Conservation (phyloP, 2,113 vertebrate genomes). For the Dromaius novaehollandiae region DNA sequence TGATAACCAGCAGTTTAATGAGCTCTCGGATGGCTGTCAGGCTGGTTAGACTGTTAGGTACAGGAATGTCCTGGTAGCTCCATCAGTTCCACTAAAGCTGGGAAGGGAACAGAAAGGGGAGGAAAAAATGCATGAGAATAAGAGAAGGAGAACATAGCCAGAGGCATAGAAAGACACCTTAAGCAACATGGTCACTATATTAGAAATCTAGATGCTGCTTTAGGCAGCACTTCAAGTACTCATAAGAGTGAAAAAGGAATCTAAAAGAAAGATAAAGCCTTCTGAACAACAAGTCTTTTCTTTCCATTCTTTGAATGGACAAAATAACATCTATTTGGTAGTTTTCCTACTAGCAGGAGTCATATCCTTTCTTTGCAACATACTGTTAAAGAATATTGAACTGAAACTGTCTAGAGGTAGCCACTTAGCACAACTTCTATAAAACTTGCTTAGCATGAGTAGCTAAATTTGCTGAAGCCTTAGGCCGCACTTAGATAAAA, state of each 20-base stretch:
- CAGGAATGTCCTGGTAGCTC: background rate
- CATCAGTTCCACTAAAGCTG: background rate
- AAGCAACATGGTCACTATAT: background rate
- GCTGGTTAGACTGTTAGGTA: background rate
- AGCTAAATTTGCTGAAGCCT: too few species aligned
- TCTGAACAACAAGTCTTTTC: background rate
- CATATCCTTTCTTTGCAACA: background rate
- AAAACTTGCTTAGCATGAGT: too few species aligned
- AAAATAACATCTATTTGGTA: background rate
- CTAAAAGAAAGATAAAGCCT: conserved; percentile 12
- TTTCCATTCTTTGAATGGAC: background rate
- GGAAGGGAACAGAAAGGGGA: background rate
- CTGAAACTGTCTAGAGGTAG: too few species aligned
- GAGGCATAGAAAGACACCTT: background rate
- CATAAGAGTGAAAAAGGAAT: background rate
- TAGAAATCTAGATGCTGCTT: conserved; percentile 10
- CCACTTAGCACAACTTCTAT: too few species aligned
- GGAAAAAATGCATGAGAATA: background rate
- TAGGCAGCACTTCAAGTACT: background rate
- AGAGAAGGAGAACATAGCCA: background rate
- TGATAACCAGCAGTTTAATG: background rate
- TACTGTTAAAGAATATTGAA: too few species aligned
- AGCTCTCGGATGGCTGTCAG: background rate
- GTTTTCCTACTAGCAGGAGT: background rate
- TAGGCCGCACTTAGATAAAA: too few species aligned